These are phyloP conservation scores for Syrista parreyssii DNA, from an alignment of 2,888 invertebrate species.

Conservation along the genomic window DNA sequence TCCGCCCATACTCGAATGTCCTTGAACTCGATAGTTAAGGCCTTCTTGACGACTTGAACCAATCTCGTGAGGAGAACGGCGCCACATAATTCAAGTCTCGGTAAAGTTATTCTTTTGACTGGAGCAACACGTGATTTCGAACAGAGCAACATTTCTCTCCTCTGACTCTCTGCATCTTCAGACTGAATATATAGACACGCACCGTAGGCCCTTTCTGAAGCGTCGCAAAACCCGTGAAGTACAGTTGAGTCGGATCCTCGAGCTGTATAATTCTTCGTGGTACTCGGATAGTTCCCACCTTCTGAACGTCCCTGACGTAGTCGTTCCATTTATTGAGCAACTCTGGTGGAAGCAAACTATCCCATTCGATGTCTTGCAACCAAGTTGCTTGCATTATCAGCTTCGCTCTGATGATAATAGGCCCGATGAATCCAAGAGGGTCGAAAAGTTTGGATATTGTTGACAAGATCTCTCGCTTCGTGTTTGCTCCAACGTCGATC, in stretches of 20 bases:
- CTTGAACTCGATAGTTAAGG: slow-evolving; percentile 6
- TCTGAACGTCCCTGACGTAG: background rate
- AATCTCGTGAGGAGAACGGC: slow-evolving; percentile 19
- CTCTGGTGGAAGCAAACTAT: slow-evolving; percentile 2
- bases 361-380: background rate
- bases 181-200: slow-evolving; percentile 15
- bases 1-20: slow-evolving; percentile 15
- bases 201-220: slow-evolving; percentile 14
- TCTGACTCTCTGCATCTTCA: slow-evolving; percentile 4
- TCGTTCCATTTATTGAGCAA: slow-evolving; percentile 7
- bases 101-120: slow-evolving; percentile 17
- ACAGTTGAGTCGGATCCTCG: background rate
- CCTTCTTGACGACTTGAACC: background rate
- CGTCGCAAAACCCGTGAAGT: slow-evolving; percentile 21
- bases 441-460: slow-evolving; percentile 16
- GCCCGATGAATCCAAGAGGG: slow-evolving; percentile 12
- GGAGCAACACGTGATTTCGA: slow-evolving; percentile 33
- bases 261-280: background rate
- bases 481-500: background rate
- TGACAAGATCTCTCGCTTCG: slow-evolving; percentile 19
- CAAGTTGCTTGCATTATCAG: slow-evolving; percentile 10
- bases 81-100: slow-evolving; percentile 19
- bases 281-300: slow-evolving; percentile 6
- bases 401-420: slow-evolving; percentile 5
- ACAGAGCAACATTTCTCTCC: slow-evolving; percentile 11